phyloP scores from a whole-genome alignment of 2,113 vertebrate species.

The Nothoprocta perdicaria region DNA sequence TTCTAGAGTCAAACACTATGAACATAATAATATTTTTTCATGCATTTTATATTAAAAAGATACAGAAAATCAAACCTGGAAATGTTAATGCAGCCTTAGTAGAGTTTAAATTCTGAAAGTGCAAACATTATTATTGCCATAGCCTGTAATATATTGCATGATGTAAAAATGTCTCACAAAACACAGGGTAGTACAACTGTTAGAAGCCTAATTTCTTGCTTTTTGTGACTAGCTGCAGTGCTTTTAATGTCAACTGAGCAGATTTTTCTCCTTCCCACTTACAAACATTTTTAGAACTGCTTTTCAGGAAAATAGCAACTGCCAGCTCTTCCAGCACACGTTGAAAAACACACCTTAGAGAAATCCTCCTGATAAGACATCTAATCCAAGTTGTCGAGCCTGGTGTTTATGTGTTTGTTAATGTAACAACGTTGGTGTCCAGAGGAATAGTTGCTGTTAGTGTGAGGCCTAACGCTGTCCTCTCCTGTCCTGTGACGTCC shows the following conservation, averaged over 20 bases:
- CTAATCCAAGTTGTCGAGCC: not conserved
- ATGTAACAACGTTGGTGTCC: not conserved
- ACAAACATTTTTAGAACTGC: not conserved
- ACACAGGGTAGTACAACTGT: not conserved
- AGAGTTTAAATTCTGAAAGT: not conserved
- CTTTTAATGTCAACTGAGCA: not conserved
- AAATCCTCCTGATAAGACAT: not conserved
- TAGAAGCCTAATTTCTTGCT: not conserved
- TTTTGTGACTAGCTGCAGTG: not conserved
- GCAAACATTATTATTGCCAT: not conserved
- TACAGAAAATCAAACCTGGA: not conserved
- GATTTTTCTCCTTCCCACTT: not conserved
- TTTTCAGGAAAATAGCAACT: not conserved
- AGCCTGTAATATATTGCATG: not conserved
- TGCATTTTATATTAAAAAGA: not conserved
- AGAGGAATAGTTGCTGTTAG: not conserved
- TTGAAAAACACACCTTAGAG: not conserved
- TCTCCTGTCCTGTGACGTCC: not conserved
- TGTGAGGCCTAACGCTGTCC: not conserved
- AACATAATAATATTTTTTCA: not conserved
- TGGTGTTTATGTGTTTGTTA: not conserved
- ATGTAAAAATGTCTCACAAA: not conserved
- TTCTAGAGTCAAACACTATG: not conserved
- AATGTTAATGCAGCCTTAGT: not conserved
- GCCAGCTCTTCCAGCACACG: accelerated